Base-by-base conservation (phyloP, 2,113 vertebrate genomes). In the Carettochelys insculpta region DNA sequence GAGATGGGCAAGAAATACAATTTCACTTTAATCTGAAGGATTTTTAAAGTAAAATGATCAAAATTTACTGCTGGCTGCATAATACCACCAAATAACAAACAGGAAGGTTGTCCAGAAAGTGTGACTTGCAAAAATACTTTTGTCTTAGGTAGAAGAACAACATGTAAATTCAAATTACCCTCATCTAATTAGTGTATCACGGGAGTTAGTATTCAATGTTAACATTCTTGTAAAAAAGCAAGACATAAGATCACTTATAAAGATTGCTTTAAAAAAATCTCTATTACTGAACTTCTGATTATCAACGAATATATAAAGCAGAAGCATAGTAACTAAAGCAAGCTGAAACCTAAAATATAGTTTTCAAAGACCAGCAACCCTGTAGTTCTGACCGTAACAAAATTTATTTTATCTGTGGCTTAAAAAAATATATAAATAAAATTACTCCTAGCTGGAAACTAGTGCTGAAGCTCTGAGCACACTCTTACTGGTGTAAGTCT, bases 241-340 rank as follows among this genome's bases (percentile, higher is more conserved):
- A 11, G 11, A 65, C 34, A 65, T 19, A 61, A 61, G 68, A 41
- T 71, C 68, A 41, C 68, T 41, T 43, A 41, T 41, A 48, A 58
- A 87, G 93, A 89, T 11, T 51, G 17, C 68, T 68, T 82, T 29
- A 82, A 68, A 90, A 53, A 5, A 92, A 31, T 58, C 22, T 80
- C 75, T 38, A 79, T 12, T 3, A 0, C 0, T 41, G 1, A 48
- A 79, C 24, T 77, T 76, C 61, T 8, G 4, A 88, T 53, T 34
- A 83, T 20, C 3, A 56, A 77, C 88, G 73, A 34, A 78, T 53
- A 6, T 0, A 5, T 31, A 41, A 94, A 84, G 12, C 14, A 51
- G 29, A 77, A 47, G 17, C 19, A 48, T 34, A 34, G 27, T 48
- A 48, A 77, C 17, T 34, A 73, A 43, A 73, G 34, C 34, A n/a